These are phyloP conservation scores for Acheta domesticus DNA, from an alignment of 2,888 invertebrate genomes.

Conservation along the genomic window DNA sequence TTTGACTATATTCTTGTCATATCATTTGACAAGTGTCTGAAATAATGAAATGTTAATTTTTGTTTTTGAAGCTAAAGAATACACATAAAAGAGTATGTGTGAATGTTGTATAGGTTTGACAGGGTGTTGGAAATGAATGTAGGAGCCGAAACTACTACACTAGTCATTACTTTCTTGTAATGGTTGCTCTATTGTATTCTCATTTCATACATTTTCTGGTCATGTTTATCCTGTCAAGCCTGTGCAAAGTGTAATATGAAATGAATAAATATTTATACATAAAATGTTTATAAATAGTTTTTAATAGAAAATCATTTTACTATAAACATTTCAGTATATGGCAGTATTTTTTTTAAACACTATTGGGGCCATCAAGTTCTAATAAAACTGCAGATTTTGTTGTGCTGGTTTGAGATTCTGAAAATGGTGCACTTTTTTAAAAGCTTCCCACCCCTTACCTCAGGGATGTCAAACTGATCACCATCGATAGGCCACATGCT, in stretches of 20 bases:
- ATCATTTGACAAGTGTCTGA: neutral
- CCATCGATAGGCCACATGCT: too few relatives aligned
- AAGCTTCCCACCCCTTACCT: too few relatives aligned
- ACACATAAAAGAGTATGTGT: neutral
- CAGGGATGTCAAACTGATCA: too few relatives aligned
- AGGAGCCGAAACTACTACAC: neutral
- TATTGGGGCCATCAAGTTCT: neutral
- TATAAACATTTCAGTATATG: neutral
- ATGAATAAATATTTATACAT: constrained; percentile 9
- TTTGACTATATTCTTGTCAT: neutral
- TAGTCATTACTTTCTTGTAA: neutral
- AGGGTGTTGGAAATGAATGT: neutral
- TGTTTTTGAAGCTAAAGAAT: too few relatives aligned
- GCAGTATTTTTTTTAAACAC: neutral
- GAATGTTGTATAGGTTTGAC: neutral
- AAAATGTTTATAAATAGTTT: neutral
- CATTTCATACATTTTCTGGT: neutral
- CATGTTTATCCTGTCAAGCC: neutral
- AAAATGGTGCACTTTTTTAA: too few relatives aligned
- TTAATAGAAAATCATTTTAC: neutral
- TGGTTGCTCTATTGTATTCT: constrained; percentile 1
- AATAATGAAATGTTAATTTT: neutral
- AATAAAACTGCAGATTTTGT: neutral
- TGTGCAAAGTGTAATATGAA: constrained; percentile 1
- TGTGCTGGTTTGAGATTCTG: too few relatives aligned